Conservation (phyloP, 2,113 vertebrate genomes). For the rat (Rattus norvegicus) region DNA sequence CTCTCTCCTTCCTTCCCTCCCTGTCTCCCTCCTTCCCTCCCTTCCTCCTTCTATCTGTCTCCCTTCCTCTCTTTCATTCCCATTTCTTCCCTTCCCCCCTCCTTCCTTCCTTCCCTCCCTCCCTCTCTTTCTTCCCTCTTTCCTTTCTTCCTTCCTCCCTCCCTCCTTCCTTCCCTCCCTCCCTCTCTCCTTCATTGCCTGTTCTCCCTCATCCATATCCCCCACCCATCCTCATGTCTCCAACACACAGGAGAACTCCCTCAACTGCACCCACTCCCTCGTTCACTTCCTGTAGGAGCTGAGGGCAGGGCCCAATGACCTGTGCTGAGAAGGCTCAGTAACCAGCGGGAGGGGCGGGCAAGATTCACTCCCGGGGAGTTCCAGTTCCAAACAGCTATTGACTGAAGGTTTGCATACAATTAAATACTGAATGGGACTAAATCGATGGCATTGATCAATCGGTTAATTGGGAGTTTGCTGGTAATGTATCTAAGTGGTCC, state of each 20-base stretch:
- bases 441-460: neutral
- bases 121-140: fast-evolving
- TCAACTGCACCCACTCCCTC: neutral
- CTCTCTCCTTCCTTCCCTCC: fast-evolving
- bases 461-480: neutral
- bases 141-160: too few species aligned
- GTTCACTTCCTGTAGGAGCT: neutral
- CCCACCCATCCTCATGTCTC: neutral
- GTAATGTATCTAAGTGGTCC: neutral
- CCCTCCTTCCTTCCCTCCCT: neutral
- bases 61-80: too few species aligned
- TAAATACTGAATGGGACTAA: neutral
- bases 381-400: neutral
- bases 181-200: neutral
- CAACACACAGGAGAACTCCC: neutral
- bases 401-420: neutral
- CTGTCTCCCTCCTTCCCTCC: too few species aligned
- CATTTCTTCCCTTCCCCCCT: too few species aligned
- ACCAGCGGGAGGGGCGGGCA: too few species aligned
- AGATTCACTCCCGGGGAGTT: neutral
- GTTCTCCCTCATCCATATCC: neutral
- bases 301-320: too few species aligned
- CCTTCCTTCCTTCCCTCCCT: fast-evolving
- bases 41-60: fast-evolving
- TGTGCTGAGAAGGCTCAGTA: fast-evolving